phyloP scores from a whole-genome alignment of 92 coral and sea anemone species.

The Zoanthus gigantus region DNA sequence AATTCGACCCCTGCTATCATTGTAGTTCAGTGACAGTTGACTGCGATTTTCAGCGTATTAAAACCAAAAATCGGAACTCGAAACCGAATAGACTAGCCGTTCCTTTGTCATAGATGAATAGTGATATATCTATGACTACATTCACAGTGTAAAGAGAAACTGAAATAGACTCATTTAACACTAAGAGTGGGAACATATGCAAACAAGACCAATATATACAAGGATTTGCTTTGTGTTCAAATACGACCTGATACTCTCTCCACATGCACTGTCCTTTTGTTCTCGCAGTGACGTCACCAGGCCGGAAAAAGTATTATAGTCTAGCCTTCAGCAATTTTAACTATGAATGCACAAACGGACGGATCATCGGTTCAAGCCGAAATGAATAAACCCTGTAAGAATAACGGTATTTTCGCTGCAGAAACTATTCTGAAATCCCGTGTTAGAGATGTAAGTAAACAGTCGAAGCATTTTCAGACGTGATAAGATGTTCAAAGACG shows the following conservation, averaged over 20 bases:
- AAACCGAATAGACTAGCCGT: neutral
- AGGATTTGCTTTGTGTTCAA: constrained; percentile 25
- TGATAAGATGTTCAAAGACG: constrained; percentile 2
- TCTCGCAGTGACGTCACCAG: constrained; percentile 44
- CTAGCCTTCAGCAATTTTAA: constrained; percentile 47
- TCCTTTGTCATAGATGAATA: neutral
- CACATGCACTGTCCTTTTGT: constrained; percentile 50
- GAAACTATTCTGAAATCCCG: constrained; percentile 97
- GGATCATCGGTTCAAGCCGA: constrained; percentile 12
- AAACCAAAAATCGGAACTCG: too few species aligned
- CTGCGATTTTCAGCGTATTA: too few species aligned
- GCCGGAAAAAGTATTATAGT: constrained; percentile 55
- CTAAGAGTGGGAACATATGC: constrained; percentile 1
- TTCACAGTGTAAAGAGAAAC: neutral
- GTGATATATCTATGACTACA: neutral
- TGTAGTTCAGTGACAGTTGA: too few species aligned
- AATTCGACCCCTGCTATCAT: too few species aligned
- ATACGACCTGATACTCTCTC: constrained; percentile 32
- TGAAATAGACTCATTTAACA: neutral
- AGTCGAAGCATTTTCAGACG: constrained; percentile 4
- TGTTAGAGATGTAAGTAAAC: constrained; percentile 82
- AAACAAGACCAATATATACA: constrained; percentile 27
- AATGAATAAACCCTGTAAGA: constrained; percentile 90
- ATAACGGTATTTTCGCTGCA: constrained; percentile 98
- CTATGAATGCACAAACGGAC: constrained; percentile 58